phyloP scores from a whole-genome alignment of 2,113 vertebrate species.

The Mellivora capensis region DNA sequence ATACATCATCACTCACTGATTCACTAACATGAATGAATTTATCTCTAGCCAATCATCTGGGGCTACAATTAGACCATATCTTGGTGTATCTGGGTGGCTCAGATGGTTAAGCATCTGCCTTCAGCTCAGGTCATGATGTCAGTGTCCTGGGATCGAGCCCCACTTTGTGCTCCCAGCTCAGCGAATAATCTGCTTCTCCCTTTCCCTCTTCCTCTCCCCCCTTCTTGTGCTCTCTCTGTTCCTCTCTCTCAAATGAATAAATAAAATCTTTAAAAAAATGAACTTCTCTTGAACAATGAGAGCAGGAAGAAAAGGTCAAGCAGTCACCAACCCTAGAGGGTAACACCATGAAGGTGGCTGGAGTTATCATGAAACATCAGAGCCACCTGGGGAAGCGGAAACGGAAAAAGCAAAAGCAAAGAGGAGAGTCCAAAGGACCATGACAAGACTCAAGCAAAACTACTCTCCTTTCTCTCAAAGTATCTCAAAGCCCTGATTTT shows the following conservation, averaged over 20 bases:
- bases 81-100: background rate
- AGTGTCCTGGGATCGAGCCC: background rate
- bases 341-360: background rate
- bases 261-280: no score
- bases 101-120: background rate
- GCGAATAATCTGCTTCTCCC: background rate
- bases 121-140: background rate
- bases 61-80: background rate
- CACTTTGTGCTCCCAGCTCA: background rate
- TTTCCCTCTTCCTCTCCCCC: no score
- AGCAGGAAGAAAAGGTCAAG: background rate
- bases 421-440: background rate
- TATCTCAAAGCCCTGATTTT: background rate
- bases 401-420: background rate
- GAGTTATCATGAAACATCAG: background rate
- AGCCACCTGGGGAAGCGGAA: background rate
- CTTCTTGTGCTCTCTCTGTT: no score
- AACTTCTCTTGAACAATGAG: background rate
- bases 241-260: no score
- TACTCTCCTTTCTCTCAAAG: background rate
- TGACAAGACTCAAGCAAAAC: background rate
- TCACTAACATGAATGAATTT: background rate
- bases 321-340: background rate
- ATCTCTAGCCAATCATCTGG: background rate
- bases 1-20: background rate